A percentile compares a stretch with the other conserved stretches of the same genome.
These are phyloP conservation scores for Penaeus japonicus DNA, from an alignment of 1,140 invertebrate genomes.

Conservation along the genomic window DNA sequence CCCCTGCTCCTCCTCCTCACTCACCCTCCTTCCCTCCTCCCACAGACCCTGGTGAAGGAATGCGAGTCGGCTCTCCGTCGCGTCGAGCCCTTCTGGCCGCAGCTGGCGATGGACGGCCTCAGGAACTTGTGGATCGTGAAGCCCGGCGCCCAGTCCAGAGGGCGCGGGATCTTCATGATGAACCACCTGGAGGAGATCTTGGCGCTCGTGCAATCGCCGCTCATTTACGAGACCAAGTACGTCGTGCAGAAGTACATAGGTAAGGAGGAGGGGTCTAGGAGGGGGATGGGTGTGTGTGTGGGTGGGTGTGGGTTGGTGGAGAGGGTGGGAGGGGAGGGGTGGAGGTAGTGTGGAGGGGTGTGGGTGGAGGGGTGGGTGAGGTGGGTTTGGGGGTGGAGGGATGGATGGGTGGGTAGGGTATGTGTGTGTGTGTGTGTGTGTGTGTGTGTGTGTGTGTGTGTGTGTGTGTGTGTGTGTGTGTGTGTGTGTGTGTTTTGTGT, in stretches of 20 bases:
- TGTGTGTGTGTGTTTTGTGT: no score
- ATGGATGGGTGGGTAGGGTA: no score
- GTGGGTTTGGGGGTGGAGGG: no score
- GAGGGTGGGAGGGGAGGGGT: no score
- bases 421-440: no score
- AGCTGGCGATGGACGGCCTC: constrained; percentile 79
- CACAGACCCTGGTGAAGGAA: constrained; percentile 55
- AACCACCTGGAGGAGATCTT: constrained; percentile 87
- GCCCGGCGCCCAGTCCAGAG: constrained; percentile 91
- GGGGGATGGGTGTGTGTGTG: background rate
- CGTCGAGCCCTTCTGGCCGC: constrained; percentile 77
- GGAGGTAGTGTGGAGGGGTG: no score
- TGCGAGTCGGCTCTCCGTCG: constrained; percentile 67
- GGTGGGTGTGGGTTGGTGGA: background rate
- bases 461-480: no score
- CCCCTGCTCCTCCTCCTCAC: no score
- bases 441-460: no score
- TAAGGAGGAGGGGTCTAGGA: constrained; percentile 68
- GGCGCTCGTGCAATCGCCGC: constrained; percentile 64
- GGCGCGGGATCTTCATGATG: constrained; percentile 86
- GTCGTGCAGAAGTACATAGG: constrained; percentile 93
- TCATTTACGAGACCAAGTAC: constrained; percentile 76
- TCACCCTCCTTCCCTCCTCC: background rate
- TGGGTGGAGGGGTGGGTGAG: no score
- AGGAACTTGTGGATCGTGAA: constrained; percentile 95